A percentile compares a stretch with the other conserved stretches of the same genome.
Evolutionary conservation across 2,797 vertebrate genomes (phyloP).

Genomic region (Rhyacichthys aspro): DNA sequence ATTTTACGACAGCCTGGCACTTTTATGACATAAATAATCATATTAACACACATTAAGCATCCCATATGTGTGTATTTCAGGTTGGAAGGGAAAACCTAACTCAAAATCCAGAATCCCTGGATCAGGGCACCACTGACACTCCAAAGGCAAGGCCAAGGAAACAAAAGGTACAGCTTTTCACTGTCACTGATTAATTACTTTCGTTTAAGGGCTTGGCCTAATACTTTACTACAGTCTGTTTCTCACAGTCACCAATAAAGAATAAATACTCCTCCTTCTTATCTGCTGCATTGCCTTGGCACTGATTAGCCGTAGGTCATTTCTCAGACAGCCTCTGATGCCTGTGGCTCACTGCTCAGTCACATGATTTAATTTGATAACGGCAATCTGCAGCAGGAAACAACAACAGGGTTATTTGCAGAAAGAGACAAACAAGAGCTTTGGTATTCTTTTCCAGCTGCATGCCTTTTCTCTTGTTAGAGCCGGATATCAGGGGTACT

Average conservation of each 20-base stretch:
- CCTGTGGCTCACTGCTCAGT: slow-evolving; percentile 41
- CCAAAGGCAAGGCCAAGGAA: slow-evolving; percentile 48
- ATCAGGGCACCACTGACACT: slow-evolving; percentile 17
- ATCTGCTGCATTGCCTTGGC: slow-evolving; percentile 38
- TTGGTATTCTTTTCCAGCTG: slow-evolving; percentile 14
- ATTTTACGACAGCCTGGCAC: no score
- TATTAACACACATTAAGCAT: no score
- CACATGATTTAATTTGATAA: slow-evolving; percentile 72
- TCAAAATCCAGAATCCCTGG: slow-evolving; percentile 32
- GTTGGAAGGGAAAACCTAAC: slow-evolving; percentile 5
- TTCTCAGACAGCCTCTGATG: slow-evolving; percentile 37
- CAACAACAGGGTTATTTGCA: slow-evolving; percentile 33
- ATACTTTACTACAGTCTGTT: slow-evolving; percentile 9
- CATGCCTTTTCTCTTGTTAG: neutral
- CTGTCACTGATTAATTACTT: neutral
- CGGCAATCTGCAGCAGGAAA: slow-evolving; percentile 52
- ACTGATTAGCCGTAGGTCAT: slow-evolving; percentile 52
- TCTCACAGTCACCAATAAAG: slow-evolving; percentile 10
- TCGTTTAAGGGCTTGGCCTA: neutral
- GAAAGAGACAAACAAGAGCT: slow-evolving; percentile 26
- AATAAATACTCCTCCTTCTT: slow-evolving; percentile 29
- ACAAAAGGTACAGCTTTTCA: slow-evolving; percentile 68
- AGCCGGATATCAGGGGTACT: neutral
- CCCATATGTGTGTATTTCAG: slow-evolving; percentile 44
- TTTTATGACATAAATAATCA: no score